A percentile compares a stretch with the other conserved stretches of the same genome.
These are phyloP conservation scores for Dynastes tityus DNA, from an alignment of 2,888 invertebrate genomes.

Conservation along the genomic window DNA sequence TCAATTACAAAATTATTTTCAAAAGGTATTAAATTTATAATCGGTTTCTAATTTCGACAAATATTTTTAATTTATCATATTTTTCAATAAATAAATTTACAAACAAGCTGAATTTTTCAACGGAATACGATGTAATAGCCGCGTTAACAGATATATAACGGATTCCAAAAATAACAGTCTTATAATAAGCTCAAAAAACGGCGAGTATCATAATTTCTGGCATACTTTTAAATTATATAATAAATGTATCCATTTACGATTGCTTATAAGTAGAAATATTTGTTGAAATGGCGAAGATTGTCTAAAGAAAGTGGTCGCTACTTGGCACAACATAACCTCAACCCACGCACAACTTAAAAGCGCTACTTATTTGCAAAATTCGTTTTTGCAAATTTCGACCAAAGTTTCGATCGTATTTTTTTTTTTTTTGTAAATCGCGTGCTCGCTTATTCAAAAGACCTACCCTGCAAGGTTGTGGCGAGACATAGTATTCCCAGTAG, in stretches of 20 bases:
- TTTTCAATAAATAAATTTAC: background rate
- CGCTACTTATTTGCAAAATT: constrained; percentile 18
- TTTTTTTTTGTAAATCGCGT: background rate
- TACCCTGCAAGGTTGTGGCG: constrained; percentile 75
- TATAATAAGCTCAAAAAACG: constrained; percentile 59
- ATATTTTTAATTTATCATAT: no score
- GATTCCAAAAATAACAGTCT: constrained; percentile 67
- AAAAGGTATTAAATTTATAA: no score
- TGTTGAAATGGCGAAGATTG: constrained; percentile 6
- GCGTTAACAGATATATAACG: constrained; percentile 62
- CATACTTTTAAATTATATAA: constrained; percentile 63
- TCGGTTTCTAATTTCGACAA: no score
- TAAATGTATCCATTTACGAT: constrained; percentile 27
- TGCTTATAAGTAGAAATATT: background rate
- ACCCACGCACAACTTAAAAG: constrained; percentile 48
- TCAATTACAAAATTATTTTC: no score
- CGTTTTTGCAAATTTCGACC: background rate
- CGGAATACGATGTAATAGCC: constrained; percentile 33
- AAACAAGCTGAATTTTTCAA: background rate
- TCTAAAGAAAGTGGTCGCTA: constrained; percentile 1
- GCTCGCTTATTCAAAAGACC: constrained; percentile 60
- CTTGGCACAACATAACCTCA: constrained; percentile 50
- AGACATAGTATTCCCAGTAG: constrained; percentile 73
- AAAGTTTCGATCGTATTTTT: background rate
- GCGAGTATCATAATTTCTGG: constrained; percentile 59